Evolutionary conservation across 1,140 invertebrate genomes (phyloP).

Genomic region (Aphaenogaster ashmeadi): DNA sequence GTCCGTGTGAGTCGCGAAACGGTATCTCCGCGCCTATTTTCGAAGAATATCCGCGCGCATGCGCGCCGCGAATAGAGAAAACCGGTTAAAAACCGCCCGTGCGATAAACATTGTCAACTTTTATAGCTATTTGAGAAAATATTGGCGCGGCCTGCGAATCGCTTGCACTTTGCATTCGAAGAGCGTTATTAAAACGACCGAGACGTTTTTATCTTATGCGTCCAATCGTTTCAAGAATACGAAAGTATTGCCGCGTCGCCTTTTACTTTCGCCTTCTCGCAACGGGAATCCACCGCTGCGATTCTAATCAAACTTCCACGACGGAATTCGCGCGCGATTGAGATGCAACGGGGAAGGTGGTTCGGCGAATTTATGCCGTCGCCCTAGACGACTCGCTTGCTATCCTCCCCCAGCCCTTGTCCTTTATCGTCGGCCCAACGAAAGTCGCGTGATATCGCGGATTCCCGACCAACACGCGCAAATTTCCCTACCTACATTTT

Average conservation of each 20-base stretch:
- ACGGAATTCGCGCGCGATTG: constrained; percentile 26
- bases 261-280: constrained; percentile 39
- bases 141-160: constrained; percentile 38
- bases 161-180: constrained; percentile 28
- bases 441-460: constrained; percentile 11
- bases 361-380: constrained; percentile 27
- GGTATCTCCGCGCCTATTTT: constrained; percentile 30
- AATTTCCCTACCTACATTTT: constrained; percentile 41
- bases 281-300: background rate
- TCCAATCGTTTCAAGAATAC: background rate
- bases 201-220: constrained; percentile 13
- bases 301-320: constrained; percentile 29
- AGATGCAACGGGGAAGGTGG: background rate
- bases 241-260: constrained; percentile 29
- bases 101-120: constrained; percentile 53
- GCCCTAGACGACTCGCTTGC: background rate
- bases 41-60: constrained; percentile 22
- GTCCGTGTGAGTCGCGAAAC: background rate
- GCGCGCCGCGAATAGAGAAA: constrained; percentile 53
- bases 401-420: background rate
- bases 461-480: background rate
- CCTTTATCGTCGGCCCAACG: constrained; percentile 21
- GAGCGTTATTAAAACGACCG: constrained; percentile 40
- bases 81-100: constrained; percentile 69
- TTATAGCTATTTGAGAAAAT: constrained; percentile 65